Base-by-base conservation (phyloP, 92 coral and sea anemone genomes). In the Zoanthus gigantus region DNA sequence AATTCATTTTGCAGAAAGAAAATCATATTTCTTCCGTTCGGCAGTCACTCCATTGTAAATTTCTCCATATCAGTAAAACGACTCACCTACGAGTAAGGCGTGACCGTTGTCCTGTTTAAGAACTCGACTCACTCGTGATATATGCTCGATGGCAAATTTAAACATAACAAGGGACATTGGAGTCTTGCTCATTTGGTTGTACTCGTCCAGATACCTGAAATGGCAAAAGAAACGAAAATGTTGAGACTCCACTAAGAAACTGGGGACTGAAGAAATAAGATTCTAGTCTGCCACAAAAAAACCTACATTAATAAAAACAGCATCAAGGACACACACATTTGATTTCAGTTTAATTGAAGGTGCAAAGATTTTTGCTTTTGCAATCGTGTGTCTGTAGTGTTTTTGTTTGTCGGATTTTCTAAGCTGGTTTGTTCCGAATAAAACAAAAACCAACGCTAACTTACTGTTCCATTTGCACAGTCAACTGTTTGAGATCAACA, bases 81-180 rank as follows among this genome's bases (percentile, higher is more conserved):
- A 73, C 98, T 86, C 54, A 96, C 99, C 99, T 8, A 97, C 99
- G 54, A 97, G 98, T 66, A 97, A 86, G 47, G 93, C 93, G 90
- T 97, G 99, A 2, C 99, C 99, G 85, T 97, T 97, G 72, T 97
- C 99, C 83, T 97, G 99, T 83, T 97, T 97, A 11, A 97, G 83
- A 68, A 97, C 99, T 32, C 99, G 91, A 81, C 98, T 89, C 5
- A 97, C 99, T 37, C 99, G 93, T 53, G 99, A 97, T 88, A 97
- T 97, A 86, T 97, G 99, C 47, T 97, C 99, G 67, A 97, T 97
- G 85, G 99, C 99, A 86, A 97, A 97, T 89, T 97, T 97, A 89
- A 97, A 97, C 99, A 97, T 97, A 45, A 97, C 99, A 68, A 97
- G 94, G 3, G 99, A 95, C 99, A 97, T 97, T 15, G 98, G 99